A percentile compares a stretch with the other conserved stretches of the same genome.
Evolutionary conservation across 2,797 vertebrate genomes (phyloP).

Genomic region (Sebastes ruberrimus): DNA sequence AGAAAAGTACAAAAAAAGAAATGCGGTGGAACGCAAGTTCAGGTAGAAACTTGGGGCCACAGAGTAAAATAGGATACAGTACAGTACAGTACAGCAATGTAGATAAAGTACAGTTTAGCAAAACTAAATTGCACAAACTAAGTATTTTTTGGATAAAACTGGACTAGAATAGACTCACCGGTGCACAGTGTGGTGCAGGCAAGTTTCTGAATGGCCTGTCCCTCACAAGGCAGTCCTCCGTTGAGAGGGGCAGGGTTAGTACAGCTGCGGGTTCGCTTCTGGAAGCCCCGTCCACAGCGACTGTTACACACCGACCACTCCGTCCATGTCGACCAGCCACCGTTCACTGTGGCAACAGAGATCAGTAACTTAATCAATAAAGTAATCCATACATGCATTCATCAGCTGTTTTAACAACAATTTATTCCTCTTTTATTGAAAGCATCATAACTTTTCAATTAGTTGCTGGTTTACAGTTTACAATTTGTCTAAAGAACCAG

Average conservation of each 20-base stretch:
- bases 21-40: not conserved
- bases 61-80: not conserved
- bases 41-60: not conserved
- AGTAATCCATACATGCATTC: not conserved
- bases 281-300: slow-evolving; percentile 91
- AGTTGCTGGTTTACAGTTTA: not conserved
- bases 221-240: slow-evolving; percentile 91
- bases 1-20: not conserved
- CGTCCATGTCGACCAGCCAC: slow-evolving; percentile 95
- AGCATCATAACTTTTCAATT: not conserved
- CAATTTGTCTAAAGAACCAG: not conserved
- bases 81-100: not conserved
- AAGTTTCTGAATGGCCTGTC: slow-evolving; percentile 91
- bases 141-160: not conserved
- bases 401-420: not conserved
- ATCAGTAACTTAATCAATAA: not conserved
- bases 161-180: slow-evolving; percentile 73
- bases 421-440: too few relatives aligned
- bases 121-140: not conserved
- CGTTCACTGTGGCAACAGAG: slow-evolving; percentile 84
- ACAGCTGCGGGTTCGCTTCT: slow-evolving; percentile 93
- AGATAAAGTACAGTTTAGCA: not conserved
- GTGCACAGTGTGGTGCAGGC: slow-evolving; percentile 92
- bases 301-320: slow-evolving; percentile 95
- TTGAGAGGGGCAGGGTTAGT: slow-evolving; percentile 95